Base-by-base conservation (phyloP, 2,113 vertebrate genomes). In the Triplophysa tibetana region DNA sequence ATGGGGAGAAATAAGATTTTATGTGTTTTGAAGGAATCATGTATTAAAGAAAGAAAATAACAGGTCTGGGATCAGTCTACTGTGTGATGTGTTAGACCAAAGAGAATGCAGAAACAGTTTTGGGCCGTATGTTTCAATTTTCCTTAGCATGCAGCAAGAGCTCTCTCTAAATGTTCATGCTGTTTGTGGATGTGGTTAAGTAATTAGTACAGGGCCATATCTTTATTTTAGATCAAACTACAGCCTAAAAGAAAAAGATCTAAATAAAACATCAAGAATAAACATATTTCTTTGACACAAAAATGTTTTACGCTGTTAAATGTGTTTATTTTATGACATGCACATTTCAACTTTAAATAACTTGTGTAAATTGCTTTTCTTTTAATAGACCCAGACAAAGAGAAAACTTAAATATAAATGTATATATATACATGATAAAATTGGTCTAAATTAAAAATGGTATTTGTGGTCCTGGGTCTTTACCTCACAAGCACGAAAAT, bases 151-250 rank as follows among this genome's bases (percentile, higher is more conserved):
- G 79, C 61, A 56, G 62, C 63, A 29, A n/a, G 52, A 78, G 43
- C 48, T 60, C 74, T 78, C 63, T 62, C 68, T 24, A 75, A 33
- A 75, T 61, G 63, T 50, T 41, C 21, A 56, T 33, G 43, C 86
- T 85, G 83, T 86, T 88, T 86, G 79, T 54, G 81, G 61, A 52
- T n/a, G 80, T 73, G 11, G 60, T 87, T 67, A 81, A 85, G 58
- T 69, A 75, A 14, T 64, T 78, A 68, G 26, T 83, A 16, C 3
- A 56, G 50, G 29, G 70, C 76, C 60, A 81, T 43, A 52, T 66
- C 19, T 23, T 8, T 62, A 68, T 73, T 69, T 83, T 52, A 45
- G 52, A 82, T 75, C 81, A 63, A 81, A 80, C 70, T 74, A 54
- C 14, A 80, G 38, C 45, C 43, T 67, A 66, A 50, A 86, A 72